These are phyloP conservation scores for Stigmatopora argus DNA, from an alignment of 2,113 vertebrate species.

Conservation along the genomic window DNA sequence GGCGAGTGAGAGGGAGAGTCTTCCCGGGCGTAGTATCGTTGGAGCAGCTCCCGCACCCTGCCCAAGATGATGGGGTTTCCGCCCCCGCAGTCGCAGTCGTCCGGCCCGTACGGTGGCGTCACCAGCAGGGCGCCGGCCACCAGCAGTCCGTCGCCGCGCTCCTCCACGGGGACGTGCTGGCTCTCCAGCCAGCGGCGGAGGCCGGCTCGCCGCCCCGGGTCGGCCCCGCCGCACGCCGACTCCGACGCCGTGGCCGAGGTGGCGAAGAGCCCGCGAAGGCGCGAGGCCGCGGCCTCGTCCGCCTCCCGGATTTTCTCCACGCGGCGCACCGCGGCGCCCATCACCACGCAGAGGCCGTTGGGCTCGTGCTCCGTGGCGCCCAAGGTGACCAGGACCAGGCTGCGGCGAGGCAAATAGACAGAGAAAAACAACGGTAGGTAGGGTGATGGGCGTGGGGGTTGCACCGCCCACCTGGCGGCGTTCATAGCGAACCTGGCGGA, in stretches of 20 bases:
- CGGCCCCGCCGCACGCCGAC: conserved; percentile 38
- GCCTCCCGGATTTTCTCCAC: conserved; percentile 72
- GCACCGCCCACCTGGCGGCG: too few relatives aligned
- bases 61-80: conserved; percentile 87
- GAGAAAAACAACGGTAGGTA: neutral
- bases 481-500: conserved; percentile 75
- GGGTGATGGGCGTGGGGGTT: neutral
- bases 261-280: conserved; percentile 59
- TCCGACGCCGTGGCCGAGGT: conserved; percentile 41
- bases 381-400: conserved; percentile 79
- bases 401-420: conserved; percentile 47
- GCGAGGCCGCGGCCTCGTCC: conserved; percentile 48
- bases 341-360: conserved; percentile 66
- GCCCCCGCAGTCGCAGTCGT: conserved; percentile 86
- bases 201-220: conserved; percentile 43
- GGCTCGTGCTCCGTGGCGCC: conserved; percentile 45
- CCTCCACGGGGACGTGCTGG: conserved; percentile 80
- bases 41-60: conserved; percentile 79
- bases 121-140: conserved; percentile 82
- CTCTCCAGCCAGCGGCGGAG: conserved; percentile 80
- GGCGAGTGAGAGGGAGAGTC: neutral
- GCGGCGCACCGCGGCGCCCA: conserved; percentile 81
- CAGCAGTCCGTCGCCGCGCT: conserved; percentile 58
- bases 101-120: conserved; percentile 77
- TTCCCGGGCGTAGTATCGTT: conserved; percentile 33